These are phyloP conservation scores for Geotrypetes seraphini DNA, from an alignment of 2,797 vertebrate genomes.

Conservation along the genomic window DNA sequence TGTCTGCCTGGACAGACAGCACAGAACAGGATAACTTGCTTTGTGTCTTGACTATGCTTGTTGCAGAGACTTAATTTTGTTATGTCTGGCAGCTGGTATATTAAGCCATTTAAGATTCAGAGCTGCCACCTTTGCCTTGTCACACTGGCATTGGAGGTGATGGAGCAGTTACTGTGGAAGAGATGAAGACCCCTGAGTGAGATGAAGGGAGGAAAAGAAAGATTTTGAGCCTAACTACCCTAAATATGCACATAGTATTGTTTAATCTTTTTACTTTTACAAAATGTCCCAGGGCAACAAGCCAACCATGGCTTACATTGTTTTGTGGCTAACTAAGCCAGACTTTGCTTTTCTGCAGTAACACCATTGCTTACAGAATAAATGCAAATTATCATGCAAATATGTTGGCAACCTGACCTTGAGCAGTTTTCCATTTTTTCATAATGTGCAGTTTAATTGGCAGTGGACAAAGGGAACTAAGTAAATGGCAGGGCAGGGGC, in stretches of 20 bases:
- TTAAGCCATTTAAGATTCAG: too few species aligned
- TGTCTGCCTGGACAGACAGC: too few species aligned
- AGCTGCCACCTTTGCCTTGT: too few species aligned
- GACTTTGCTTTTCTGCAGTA: conserved; percentile 27
- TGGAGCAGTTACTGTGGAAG: background rate
- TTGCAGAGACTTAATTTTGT: too few species aligned
- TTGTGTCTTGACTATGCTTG: too few species aligned
- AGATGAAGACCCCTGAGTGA: background rate
- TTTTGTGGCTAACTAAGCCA: background rate
- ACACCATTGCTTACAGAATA: conserved; percentile 11
- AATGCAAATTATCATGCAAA: conserved; percentile 46
- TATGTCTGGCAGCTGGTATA: too few species aligned
- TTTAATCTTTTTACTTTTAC: background rate
- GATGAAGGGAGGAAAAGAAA: too few species aligned
- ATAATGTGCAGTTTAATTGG: conserved; percentile 2
- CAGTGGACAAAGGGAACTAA: background rate
- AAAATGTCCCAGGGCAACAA: background rate
- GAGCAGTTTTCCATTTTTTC: background rate
- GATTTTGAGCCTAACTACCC: too few species aligned
- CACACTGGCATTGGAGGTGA: background rate
- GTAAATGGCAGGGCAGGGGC: conserved; percentile 4
- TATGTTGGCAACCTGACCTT: background rate
- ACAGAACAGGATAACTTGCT: too few species aligned
- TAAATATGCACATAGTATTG: background rate
- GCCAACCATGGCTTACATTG: background rate